Evolutionary conservation across 2,113 vertebrate species (phyloP).

Genomic region (Eulemur rufifrons): DNA sequence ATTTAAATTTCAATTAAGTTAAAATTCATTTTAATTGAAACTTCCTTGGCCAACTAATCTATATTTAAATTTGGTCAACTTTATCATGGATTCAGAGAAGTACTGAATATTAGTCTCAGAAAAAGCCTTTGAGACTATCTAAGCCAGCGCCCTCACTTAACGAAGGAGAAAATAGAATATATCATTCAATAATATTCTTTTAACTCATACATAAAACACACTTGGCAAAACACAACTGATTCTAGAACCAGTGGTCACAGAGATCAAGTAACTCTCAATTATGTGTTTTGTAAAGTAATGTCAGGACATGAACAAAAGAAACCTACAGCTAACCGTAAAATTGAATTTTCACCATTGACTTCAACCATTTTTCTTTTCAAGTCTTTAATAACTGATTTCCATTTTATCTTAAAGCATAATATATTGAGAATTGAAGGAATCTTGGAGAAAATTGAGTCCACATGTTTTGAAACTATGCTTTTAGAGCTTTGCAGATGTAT

Average conservation of each 20-base stretch:
- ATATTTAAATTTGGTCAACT: background rate
- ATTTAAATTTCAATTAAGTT: slow-evolving; percentile 17
- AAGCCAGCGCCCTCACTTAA: background rate
- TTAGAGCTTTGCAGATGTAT: background rate
- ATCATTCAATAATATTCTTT: background rate
- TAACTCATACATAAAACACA: background rate
- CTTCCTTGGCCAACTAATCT: background rate
- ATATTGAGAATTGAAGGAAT: background rate
- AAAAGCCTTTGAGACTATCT: background rate
- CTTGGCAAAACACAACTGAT: background rate
- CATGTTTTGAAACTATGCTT: background rate
- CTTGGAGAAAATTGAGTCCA: background rate
- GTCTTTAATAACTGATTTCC: background rate
- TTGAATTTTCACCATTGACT: background rate
- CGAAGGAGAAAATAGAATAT: background rate
- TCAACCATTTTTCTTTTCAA: background rate
- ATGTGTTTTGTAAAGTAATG: background rate
- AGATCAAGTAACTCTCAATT: background rate
- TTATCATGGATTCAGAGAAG: background rate
- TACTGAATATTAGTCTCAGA: background rate
- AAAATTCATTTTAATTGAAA: background rate
- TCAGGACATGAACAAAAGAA: background rate
- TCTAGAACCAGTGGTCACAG: background rate
- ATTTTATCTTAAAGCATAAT: background rate
- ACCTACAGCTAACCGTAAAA: background rate